Percentiles rank a stretch among this genome's conserved stretches.
Evolutionary conservation across 2,888 invertebrate genomes (phyloP).

Genomic region (Drosophila neotestacea): DNA sequence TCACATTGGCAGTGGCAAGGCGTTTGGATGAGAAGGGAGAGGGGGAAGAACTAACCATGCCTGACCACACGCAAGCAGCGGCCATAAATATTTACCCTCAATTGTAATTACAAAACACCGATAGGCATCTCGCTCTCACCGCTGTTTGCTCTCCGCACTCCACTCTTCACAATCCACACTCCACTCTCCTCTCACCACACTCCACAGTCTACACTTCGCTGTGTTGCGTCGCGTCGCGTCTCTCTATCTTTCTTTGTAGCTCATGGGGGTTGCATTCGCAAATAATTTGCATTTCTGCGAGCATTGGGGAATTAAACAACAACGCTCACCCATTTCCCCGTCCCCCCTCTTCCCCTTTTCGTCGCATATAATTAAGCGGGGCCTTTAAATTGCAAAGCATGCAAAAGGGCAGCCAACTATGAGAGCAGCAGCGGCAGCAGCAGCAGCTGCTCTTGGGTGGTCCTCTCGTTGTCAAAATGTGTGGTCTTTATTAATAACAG

Average conservation of each 20-base stretch:
- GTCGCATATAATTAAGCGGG: slow-evolving; percentile 77
- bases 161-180: slow-evolving; percentile 41
- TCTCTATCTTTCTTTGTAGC: neutral
- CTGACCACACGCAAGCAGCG: slow-evolving; percentile 73
- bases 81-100: slow-evolving; percentile 77
- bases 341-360: slow-evolving; percentile 17
- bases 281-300: slow-evolving; percentile 74
- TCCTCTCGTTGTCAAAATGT: slow-evolving; percentile 85
- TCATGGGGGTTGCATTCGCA: slow-evolving; percentile 60
- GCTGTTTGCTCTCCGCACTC: slow-evolving; percentile 3
- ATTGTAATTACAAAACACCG: slow-evolving; percentile 81
- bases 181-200: slow-evolving; percentile 2
- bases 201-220: neutral
- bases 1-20: neutral
- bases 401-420: slow-evolving; percentile 62
- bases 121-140: slow-evolving; percentile 75
- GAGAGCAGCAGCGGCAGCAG: slow-evolving; percentile 42
- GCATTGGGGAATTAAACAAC: slow-evolving; percentile 71
- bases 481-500: slow-evolving; percentile 86
- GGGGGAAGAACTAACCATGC: slow-evolving; percentile 58
- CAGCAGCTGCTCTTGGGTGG: slow-evolving; percentile 83
- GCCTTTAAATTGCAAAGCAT: slow-evolving; percentile 76
- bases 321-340: slow-evolving; percentile 19
- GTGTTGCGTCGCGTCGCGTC: slow-evolving; percentile 9
- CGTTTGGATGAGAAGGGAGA: neutral